Evolutionary conservation across 2,797 vertebrate genomes (phyloP).

Genomic region (Ptychobarbus kaznakovi): DNA sequence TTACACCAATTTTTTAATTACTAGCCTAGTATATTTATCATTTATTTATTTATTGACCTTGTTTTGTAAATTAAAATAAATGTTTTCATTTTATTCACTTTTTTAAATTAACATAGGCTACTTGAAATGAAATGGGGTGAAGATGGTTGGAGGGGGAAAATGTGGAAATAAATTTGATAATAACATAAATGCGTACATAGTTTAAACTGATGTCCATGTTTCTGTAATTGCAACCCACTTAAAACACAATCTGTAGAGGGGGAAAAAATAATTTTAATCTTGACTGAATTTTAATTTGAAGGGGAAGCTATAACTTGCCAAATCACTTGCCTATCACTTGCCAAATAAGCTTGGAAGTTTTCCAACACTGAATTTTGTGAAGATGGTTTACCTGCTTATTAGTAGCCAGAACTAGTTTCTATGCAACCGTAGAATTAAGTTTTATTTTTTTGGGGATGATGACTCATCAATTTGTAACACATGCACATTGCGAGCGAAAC

Average conservation of each 20-base stretch:
- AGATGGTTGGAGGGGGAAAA: too few species aligned
- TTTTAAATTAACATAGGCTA: background rate
- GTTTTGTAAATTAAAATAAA: background rate
- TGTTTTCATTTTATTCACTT: background rate
- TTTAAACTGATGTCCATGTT: background rate
- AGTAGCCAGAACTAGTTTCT: background rate
- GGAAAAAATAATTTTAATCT: background rate
- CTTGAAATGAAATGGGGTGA: background rate
- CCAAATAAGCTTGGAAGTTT: background rate
- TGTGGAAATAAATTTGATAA: background rate
- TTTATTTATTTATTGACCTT: background rate
- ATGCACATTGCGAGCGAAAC: background rate
- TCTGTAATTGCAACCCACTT: background rate
- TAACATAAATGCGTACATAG: background rate
- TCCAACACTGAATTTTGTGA: background rate
- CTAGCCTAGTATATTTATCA: background rate
- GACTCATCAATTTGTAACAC: conserved; percentile 6
- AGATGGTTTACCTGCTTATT: background rate
- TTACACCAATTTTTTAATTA: background rate
- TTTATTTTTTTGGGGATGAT: background rate
- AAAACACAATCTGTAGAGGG: background rate
- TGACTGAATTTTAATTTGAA: background rate
- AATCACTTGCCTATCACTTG: background rate
- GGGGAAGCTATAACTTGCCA: background rate
- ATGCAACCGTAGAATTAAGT: background rate